phyloP scores from a whole-genome alignment of 1,140 invertebrate species.

The Drosophila melanogaster region Release_6_plus_ISO1_MT NT_033779.5:14833001-14833500 shows the following conservation, averaged over 20 bases:
- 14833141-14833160: too few relatives aligned
- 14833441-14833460: neutral
- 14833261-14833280: neutral
- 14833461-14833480: conserved; percentile 39
- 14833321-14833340: conserved; percentile 28
- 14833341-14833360: conserved; percentile 2
- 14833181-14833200: neutral
- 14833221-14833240: too few relatives aligned
- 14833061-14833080: neutral
- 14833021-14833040: conserved; percentile 58
- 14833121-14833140: neutral
- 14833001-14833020: conserved; percentile 2
- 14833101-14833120: neutral
- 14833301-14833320: conserved; percentile 1
- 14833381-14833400: neutral
- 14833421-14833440: conserved; percentile 8
- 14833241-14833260: neutral
- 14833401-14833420: neutral
- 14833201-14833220: neutral
- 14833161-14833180: too few relatives aligned
- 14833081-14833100: conserved; percentile 11
- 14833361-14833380: neutral
- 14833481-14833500: conserved; percentile 64
- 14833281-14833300: neutral
- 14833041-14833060: conserved; percentile 28